Evolutionary conservation across 2,113 vertebrate genomes (phyloP).

Genomic region (Pachyramphus minor): DNA sequence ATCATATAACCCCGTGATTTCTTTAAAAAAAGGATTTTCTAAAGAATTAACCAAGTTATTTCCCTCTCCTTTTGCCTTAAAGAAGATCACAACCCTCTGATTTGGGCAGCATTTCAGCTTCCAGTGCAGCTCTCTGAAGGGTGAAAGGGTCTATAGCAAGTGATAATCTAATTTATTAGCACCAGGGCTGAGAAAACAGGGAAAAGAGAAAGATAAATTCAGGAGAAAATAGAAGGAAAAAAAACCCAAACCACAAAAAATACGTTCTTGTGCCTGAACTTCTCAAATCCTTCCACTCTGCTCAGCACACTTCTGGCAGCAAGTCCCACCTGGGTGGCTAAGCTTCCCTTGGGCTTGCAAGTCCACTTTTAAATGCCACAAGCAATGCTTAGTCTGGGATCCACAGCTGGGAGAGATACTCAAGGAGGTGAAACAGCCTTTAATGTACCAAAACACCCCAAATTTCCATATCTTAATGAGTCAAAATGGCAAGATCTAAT

Average conservation of each 20-base stretch:
- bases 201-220: background rate
- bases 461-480: accelerated
- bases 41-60: background rate
- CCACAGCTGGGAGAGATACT: background rate
- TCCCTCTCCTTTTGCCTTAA: background rate
- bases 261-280: accelerated
- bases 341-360: background rate
- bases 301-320: background rate
- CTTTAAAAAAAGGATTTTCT: background rate
- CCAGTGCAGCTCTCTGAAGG: background rate
- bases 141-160: background rate
- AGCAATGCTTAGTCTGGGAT: background rate
- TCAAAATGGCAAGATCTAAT: background rate
- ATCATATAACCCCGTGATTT: background rate
- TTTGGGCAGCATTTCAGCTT: background rate
- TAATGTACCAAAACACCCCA: background rate
- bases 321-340: background rate
- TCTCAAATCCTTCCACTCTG: background rate
- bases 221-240: background rate
- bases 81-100: background rate
- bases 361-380: background rate
- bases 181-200: background rate
- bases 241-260: background rate
- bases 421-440: background rate
- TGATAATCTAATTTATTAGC: conserved; percentile 7